A percentile compares a stretch with the other conserved stretches of the same genome.
These are phyloP conservation scores for Nyctibius grandis DNA, from an alignment of 2,797 vertebrate genomes.

Conservation along the genomic window DNA sequence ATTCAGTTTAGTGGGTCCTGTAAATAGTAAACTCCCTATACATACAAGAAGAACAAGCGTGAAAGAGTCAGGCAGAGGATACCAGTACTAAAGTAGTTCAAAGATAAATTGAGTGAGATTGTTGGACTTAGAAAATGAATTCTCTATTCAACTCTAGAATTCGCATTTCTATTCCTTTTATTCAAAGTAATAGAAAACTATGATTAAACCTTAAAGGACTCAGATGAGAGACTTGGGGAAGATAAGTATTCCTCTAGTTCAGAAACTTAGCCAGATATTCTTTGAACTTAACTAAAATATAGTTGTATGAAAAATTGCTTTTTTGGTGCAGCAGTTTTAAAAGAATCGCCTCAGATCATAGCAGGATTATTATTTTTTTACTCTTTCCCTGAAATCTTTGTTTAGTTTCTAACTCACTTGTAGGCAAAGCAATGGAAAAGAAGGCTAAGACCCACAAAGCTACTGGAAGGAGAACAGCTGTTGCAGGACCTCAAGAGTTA, in stretches of 20 bases:
- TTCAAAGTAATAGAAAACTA: not conserved
- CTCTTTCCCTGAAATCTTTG: not conserved
- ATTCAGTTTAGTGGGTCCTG: not conserved
- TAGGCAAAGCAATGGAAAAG: not conserved
- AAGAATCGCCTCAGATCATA: not conserved
- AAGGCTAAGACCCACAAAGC: not conserved
- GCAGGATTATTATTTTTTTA: not conserved
- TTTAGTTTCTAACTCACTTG: not conserved
- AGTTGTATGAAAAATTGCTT: not conserved
- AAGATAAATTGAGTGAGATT: not conserved
- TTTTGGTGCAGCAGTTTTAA: not conserved
- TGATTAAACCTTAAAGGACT: not conserved
- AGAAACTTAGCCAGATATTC: not conserved
- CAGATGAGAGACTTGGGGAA: not conserved
- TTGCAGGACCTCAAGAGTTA: not conserved
- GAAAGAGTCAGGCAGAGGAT: not conserved
- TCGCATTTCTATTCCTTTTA: not conserved
- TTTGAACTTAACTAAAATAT: not conserved
- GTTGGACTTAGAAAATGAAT: not conserved
- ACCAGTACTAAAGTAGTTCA: not conserved
- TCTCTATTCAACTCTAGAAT: not conserved
- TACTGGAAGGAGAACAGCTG: not conserved
- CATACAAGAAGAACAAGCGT: not conserved
- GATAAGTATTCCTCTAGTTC: not conserved
- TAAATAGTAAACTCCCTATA: not conserved